Base-by-base conservation (phyloP, 2,113 vertebrate species). In the Halichoeres trimaculatus region DNA sequence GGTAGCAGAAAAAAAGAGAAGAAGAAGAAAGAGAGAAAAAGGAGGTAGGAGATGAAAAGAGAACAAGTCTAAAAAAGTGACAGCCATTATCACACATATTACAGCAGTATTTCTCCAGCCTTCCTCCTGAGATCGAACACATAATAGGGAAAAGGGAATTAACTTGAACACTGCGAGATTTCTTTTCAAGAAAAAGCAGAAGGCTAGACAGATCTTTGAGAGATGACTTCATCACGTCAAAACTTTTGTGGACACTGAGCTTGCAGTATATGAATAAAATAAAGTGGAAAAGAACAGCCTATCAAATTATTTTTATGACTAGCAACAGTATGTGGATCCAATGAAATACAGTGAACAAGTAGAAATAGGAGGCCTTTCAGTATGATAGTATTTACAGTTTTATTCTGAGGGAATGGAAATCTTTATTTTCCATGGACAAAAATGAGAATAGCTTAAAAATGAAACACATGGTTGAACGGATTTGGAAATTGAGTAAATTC, bases 31-130 rank as follows among this genome's bases (percentile, higher is more conserved):
- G 52, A 57, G 56, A 59, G 45, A n/a, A n/a, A 54, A 23, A 8
- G 24, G 53, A 66, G 16, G 23, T 53, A 41, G 58, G 48, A 57
- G 34, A 70, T 19, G 12, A 62, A 9, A 68, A 36, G 24, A 24
- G 55, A 65, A 56, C 22, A n/a, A 40, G 64, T 38, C 20, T 43
- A 48, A 38, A 45, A 17, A 75, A 63, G 41, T 75, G 60, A 59
- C 23, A 50, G 62, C 51, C 58, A 76, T 85, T 77, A 78, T 58
- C 60, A 60, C 63, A 76, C 23, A 74, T 38, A 40, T 61, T 59
- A 63, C 22, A 41, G 51, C 63, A 51, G 50, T 36, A 24, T 30
- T 36, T 55, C 17, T 54, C 35, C 5, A 54, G 47, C 43, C 50
- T 17, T 19, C 78, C 74, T 67, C 59, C 69, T 55, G 54, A 71